A percentile compares a stretch with the other conserved stretches of the same genome.
Conservation (phyloP, 2,888 invertebrate species). For the Drosophila picticornis region DNA sequence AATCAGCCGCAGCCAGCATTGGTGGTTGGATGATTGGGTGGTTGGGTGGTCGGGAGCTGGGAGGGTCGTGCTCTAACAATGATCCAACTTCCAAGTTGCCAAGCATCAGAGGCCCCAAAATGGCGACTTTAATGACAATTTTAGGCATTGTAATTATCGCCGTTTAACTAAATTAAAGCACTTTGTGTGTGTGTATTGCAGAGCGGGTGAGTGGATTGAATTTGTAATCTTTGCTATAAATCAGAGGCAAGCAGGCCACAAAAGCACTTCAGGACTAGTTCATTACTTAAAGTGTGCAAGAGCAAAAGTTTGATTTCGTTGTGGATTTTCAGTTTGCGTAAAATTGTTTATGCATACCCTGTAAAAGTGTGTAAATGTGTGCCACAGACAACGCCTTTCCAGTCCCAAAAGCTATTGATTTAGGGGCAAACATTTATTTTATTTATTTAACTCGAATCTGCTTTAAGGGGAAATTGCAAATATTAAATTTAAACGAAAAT, state of each 20-base stretch:
- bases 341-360: background rate
- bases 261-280: background rate
- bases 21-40: background rate
- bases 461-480: background rate
- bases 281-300: constrained; percentile 3
- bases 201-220: background rate
- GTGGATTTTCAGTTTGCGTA: background rate
- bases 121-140: constrained; percentile 52
- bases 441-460: background rate
- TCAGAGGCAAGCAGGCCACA: background rate
- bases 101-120: constrained; percentile 18
- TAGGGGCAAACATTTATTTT: background rate
- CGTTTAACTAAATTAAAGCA: constrained; percentile 29
- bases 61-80: background rate
- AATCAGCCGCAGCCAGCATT: background rate
- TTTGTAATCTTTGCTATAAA: constrained; percentile 1
- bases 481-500: background rate
- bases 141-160: constrained; percentile 51
- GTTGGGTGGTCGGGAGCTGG: background rate
- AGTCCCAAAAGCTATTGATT: background rate
- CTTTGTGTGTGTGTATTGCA: background rate
- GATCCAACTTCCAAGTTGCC: constrained; percentile 10
- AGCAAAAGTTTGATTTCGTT: background rate
- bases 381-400: background rate
- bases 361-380: background rate